Base-by-base conservation (phyloP, 2,797 vertebrate species). In the Pempheris klunzingeri region DNA sequence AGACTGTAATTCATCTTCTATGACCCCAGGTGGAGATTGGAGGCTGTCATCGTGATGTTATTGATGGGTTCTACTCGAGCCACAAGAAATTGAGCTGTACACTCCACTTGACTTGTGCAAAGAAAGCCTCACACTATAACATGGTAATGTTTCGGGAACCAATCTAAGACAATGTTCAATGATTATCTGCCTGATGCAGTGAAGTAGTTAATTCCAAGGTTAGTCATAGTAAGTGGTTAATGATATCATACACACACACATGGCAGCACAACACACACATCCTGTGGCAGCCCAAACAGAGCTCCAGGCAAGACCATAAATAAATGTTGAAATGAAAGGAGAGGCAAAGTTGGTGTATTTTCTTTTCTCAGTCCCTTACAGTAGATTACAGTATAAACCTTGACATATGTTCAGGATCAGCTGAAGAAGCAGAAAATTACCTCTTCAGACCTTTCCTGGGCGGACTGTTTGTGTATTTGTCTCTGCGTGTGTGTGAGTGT, bases 391-490 rank as follows among this genome's bases (percentile, higher is more conserved):
- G 85, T 86, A 57, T 89, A 88, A 93, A 93, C 84, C 87, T 32
- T 47, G 90, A 93, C 94, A 94, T 92, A 92, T 94, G 94, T 92
- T 94, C 80, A 86, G 91, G 91, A 95, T 94, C 93, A 93, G 88
- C 84, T 86, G 80, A 84, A 91, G 90, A 90, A 86, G 87, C 87
- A 88, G 88, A 93, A 93, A 93, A 93, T 92, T 70, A 87, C 84
- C 81, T 86, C 80, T 78, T 47, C 50, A 64, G 76, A 72, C 78
- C 66, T 78, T 93, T 92, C 71, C 86, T 81, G 65, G 79, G 88
- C 83, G 26, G 63, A 77, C 71, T 74, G 83, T 74, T 85, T 88
- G 79, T 84, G 84, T 91, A 86, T 86, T 78, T 85, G 70, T 78
- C 80, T 88, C 52, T 24, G 70, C 28, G 10, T 77, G 78, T 18